phyloP scores from a whole-genome alignment of 2,113 vertebrate species.

The cattle (Bos taurus) region ARS-UCD2.0 NC_037328.1:19124501-19125000 shows the following conservation, averaged over 20 bases:
- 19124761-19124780: not conserved
- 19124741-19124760: not conserved
- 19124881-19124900: not conserved
- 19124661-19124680: not conserved
- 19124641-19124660: not conserved
- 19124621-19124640: not conserved
- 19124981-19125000: not conserved
- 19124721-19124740: not conserved
- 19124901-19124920: not conserved
- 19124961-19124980: not conserved
- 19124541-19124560: not conserved
- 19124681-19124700: not conserved
- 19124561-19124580: not conserved
- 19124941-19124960: not conserved
- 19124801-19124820: not conserved
- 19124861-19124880: not conserved
- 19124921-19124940: conserved; percentile 8
- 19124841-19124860: not conserved
- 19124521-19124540: not conserved
- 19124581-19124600: not conserved
- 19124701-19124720: not conserved
- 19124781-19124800: not conserved
- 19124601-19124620: not conserved
- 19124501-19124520: not conserved
- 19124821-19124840: not conserved